phyloP scores from a whole-genome alignment of 2,888 invertebrate genomes.

The Scrobipalpa atriplicella region DNA sequence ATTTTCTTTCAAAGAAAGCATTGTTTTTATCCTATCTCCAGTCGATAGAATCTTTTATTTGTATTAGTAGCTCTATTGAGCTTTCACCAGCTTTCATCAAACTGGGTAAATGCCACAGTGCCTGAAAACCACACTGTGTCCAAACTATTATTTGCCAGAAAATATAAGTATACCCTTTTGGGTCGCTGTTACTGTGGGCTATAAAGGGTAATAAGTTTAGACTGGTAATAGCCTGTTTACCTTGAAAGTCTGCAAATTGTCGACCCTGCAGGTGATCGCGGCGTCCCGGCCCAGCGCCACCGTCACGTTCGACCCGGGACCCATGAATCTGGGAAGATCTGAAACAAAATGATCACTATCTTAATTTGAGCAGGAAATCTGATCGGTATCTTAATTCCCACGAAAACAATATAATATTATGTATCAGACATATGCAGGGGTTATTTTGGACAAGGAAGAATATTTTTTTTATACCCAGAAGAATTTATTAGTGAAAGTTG shows the following conservation, averaged over 20 bases:
- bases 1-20: no score
- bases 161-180: neutral
- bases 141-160: no score
- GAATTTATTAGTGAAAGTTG: no score
- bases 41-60: no score
- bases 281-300: constrained; percentile 87
- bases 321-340: constrained; percentile 87
- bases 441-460: no score
- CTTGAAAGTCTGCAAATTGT: constrained; percentile 87
- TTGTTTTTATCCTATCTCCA: no score
- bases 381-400: neutral
- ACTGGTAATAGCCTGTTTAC: constrained; percentile 58
- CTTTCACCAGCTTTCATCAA: no score
- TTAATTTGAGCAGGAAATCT: neutral
- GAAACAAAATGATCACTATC: constrained; percentile 52
- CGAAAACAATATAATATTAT: no score
- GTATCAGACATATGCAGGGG: no score
- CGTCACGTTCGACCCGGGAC: constrained; percentile 86
- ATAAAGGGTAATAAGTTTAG: constrained; percentile 17
- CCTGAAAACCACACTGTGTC: neutral
- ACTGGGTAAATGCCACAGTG: neutral
- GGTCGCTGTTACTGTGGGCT: constrained; percentile 4
- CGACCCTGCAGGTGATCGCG: constrained; percentile 85
- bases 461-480: no score
- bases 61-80: no score